phyloP scores from a whole-genome alignment of 2,113 vertebrate species.

The Anhinga rufa region DNA sequence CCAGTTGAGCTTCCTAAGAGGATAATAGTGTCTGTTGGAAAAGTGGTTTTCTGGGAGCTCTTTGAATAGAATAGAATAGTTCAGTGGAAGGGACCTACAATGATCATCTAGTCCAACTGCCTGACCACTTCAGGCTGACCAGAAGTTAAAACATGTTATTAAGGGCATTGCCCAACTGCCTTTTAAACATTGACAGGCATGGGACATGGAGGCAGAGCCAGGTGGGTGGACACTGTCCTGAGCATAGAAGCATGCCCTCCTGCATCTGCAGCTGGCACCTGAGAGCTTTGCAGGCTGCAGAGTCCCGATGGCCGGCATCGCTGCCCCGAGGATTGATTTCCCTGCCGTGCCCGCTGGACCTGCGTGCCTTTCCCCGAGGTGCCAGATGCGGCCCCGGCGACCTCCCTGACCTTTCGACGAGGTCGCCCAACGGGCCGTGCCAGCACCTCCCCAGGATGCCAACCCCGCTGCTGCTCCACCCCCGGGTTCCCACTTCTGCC shows the following conservation, averaged over 20 bases:
- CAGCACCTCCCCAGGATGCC: not conserved
- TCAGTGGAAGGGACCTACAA: not conserved
- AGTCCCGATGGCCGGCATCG: fast-evolving
- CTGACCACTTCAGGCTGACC: not conserved
- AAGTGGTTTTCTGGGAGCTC: not conserved
- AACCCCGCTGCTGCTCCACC: not conserved
- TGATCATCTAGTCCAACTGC: not conserved
- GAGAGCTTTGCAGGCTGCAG: not conserved
- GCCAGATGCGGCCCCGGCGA: not conserved
- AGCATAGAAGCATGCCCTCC: fast-evolving
- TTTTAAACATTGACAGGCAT: not conserved
- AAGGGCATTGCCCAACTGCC: not conserved
- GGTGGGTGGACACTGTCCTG: too few species aligned
- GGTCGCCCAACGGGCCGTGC: not conserved
- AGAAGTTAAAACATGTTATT: not conserved
- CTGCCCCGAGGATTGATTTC: not conserved
- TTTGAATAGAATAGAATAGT: not conserved
- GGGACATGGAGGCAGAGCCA: not conserved
- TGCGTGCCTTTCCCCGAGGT: fast-evolving
- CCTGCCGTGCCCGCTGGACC: not conserved
- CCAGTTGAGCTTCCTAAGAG: not conserved
- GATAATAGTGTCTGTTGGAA: not conserved
- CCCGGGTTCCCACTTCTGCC: not conserved
- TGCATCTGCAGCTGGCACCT: not conserved
- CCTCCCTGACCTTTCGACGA: not conserved